Base-by-base conservation (phyloP, 2,888 invertebrate species). In the Criorhina ranunculi region DNA sequence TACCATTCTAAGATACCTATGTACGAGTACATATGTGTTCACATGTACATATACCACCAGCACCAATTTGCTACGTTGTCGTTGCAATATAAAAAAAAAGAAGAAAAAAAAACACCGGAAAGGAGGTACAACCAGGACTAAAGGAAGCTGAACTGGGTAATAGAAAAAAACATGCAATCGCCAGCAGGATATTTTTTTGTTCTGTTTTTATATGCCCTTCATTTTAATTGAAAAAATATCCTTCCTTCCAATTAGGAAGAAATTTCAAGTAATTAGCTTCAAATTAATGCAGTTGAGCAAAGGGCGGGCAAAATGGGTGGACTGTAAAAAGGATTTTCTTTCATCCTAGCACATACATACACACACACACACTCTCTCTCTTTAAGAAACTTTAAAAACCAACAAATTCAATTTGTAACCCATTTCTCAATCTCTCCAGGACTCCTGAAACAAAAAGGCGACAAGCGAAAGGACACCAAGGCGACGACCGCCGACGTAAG, bases 211-310 rank as follows among this genome's bases (percentile, higher is more conserved):
- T n/a, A 17, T 53, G 49, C 42, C 35, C 17, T 66, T 35, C 29
- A 31, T 53, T 64, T 46, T 75, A 70, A 85, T 76, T 75, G 66
- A 85, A 75, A 80, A 77, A 70, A 70, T 46, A 70, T 33, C 66
- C 55, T 46, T 72, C 85, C 55, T 67, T 82, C 67, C 64, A 86
- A 86, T 86, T 83, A 73, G 62, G 35, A 77, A 55, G 62, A 55
- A 82, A 73, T 82, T 82, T 77, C 67, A 8, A 78, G 73, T 83
- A 83, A 86, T 86, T 83, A 83, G 64, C 78, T 83, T 64, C 57
- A 78, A 82, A 78, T 73, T 67, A 82, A 86, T 78, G 78, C 72
- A 53, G 57, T 55, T 46, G 46, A 35, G 24, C 24, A 35, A 11
- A 29, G 35, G 11, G 40, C n/a, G 66, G 53, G n/a, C 6, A 35